Conservation (phyloP, 2,113 vertebrate species). For the Anhinga rufa region DNA sequence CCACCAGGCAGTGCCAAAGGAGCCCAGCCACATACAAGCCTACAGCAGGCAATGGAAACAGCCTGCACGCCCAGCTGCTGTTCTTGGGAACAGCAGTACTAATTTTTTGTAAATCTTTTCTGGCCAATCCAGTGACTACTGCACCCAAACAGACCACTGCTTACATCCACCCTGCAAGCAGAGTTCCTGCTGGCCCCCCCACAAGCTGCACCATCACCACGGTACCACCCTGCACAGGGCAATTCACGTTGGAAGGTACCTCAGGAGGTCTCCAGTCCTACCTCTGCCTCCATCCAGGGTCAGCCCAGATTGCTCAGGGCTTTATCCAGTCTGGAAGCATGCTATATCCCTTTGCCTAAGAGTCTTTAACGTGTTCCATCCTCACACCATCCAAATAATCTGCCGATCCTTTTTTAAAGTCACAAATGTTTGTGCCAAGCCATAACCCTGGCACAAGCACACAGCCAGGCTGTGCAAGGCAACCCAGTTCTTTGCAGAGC, state of each 20-base stretch:
- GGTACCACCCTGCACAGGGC: not conserved
- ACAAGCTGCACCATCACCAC: accelerated
- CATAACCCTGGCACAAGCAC: not conserved
- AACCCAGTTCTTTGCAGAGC: not conserved
- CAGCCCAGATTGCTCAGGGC: not conserved
- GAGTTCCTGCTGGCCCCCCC: not conserved
- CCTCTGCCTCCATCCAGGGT: not conserved
- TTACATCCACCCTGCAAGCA: not conserved
- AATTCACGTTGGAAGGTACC: not conserved
- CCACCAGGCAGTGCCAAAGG: not conserved
- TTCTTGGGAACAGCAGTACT: not conserved
- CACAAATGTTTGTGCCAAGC: not conserved
- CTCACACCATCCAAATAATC: not conserved
- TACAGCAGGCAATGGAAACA: not conserved
- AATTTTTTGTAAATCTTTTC: not conserved
- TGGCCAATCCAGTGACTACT: accelerated
- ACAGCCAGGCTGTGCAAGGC: not conserved
- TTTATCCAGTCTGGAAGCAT: not conserved
- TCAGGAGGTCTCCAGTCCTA: not conserved
- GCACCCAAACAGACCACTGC: not conserved
- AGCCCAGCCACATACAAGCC: not conserved
- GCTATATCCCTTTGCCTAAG: not conserved
- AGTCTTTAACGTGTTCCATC: accelerated
- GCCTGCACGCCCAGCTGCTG: not conserved
- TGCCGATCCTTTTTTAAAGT: not conserved